Evolutionary conservation across 2,888 invertebrate genomes (phyloP).

Genomic region (Diachrysia chrysitis): DNA sequence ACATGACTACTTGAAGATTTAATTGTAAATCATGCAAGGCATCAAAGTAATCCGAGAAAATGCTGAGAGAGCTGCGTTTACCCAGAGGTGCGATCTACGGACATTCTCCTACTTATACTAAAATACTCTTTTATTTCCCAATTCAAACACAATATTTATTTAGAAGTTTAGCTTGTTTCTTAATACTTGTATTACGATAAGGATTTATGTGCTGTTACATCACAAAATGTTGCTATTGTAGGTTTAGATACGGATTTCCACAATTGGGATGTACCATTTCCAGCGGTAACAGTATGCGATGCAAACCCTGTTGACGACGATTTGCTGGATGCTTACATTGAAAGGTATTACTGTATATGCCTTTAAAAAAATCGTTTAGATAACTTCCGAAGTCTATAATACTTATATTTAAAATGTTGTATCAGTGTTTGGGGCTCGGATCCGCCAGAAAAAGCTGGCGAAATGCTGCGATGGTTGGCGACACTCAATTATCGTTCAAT

Average conservation of each 20-base stretch:
- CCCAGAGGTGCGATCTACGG: too few species aligned
- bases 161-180: not conserved
- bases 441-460: constrained; percentile 73
- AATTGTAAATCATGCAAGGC: too few species aligned
- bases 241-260: constrained; percentile 94
- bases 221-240: constrained; percentile 24
- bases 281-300: constrained; percentile 92
- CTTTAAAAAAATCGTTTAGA: not conserved
- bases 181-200: not conserved
- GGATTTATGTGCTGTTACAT: not conserved
- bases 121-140: too few species aligned
- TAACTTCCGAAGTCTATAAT: not conserved
- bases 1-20: too few species aligned
- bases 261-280: constrained; percentile 94
- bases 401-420: constrained; percentile 10
- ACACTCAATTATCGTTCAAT: constrained; percentile 82
- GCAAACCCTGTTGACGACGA: constrained; percentile 87
- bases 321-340: constrained; percentile 79
- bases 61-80: too few species aligned
- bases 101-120: too few species aligned
- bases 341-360: constrained; percentile 68
- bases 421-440: constrained; percentile 76
- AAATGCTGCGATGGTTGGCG: constrained; percentile 82
- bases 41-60: too few species aligned
- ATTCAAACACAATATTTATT: too few species aligned